Base-by-base conservation (phyloP, 1,140 invertebrate genomes). In the Drosophila tropicalis region DNA sequence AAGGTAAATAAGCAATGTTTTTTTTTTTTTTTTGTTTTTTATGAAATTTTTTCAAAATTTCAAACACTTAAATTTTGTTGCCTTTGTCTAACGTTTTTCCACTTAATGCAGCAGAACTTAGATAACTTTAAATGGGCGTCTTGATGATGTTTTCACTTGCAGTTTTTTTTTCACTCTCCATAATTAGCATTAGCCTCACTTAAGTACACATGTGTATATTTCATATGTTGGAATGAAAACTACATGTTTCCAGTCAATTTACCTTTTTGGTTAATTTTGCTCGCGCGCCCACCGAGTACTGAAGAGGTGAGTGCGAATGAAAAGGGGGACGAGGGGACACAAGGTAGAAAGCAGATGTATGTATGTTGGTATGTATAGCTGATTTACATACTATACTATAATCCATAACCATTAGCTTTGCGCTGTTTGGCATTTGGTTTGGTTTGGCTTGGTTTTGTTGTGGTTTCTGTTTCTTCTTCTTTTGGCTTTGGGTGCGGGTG, bases 181-280 rank as follows among this genome's bases (percentile, higher is more conserved):
- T 51, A 22, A 51, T 51, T 51, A 51, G 10, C 17, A 51, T 51
- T 51, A 51, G 44, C 44, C 44, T 22, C n/a, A 22, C 17, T 1
- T 47, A 47, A 7, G 17, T 9, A 22, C 12, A 5, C 12, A 63
- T 25, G 22, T 25, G 22, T n/a, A 44, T 34, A 68, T 5, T 54
- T 39, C 36, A 34, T 22, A 15, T 12, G 17, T 58, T 12, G 36
- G 51, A 40, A 66, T 41, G 51, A n/a, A 34, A 67, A 44, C 34
- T 36, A 81, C 77, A 78, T 57, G 76, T 84, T 84, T 84, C 81
- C 81, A 77, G 69, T 80, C 81, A 80, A 80, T 84, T 84, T 84
- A 84, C 62, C 68, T 84, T 83, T 70, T 80, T 84, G 76, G 44
- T 81, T 81, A 78, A 81, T 81, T 80, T 82, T 81, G 51, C 3